Evolutionary conservation across 2,113 vertebrate species (phyloP).

Genomic region (Arenaria interpres): DNA sequence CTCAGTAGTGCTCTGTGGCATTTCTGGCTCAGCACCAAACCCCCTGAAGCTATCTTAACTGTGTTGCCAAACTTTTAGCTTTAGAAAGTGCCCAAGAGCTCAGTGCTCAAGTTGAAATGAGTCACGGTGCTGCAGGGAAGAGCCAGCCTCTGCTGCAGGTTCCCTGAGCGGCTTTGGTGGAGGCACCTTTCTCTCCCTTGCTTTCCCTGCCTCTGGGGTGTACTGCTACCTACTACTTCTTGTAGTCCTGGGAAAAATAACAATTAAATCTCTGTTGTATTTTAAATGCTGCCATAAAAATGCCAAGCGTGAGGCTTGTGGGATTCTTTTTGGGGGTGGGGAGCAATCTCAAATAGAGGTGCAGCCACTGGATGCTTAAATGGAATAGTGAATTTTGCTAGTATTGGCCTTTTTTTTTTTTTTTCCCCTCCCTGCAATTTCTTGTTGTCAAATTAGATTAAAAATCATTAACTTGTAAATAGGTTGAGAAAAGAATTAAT

Average conservation of each 20-base stretch:
- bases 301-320: background rate
- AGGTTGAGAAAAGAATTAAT: constrained; percentile 37
- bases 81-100: background rate
- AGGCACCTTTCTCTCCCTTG: background rate
- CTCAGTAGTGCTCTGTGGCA: background rate
- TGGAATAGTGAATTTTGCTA: background rate
- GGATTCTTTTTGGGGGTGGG: background rate
- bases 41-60: background rate
- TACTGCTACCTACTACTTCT: background rate
- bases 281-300: background rate
- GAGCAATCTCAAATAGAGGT: background rate
- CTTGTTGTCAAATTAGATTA: constrained; percentile 26
- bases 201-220: background rate
- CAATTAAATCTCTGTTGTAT: background rate
- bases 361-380: background rate
- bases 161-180: background rate
- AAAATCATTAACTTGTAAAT: constrained; percentile 40
- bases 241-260: background rate
- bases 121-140: background rate
- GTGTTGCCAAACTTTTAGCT: background rate
- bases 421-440: background rate
- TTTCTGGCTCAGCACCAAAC: background rate
- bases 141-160: background rate
- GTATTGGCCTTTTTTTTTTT: background rate
- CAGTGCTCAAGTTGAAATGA: background rate